These are phyloP conservation scores for Sterna hirundo DNA, from an alignment of 2,113 vertebrate species.

Conservation along the genomic window DNA sequence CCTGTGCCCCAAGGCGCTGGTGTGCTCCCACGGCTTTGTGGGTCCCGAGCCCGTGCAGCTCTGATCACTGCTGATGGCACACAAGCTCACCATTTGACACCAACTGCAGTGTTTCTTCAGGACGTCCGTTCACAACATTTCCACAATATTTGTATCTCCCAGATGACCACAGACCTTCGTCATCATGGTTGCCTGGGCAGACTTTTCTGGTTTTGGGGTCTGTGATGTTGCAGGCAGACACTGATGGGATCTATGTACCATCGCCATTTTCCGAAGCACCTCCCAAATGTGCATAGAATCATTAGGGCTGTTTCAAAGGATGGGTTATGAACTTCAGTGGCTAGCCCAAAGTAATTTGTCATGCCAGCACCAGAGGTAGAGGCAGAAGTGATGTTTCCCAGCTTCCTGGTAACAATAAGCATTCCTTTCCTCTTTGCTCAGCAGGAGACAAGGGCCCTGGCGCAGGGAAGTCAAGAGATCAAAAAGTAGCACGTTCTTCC, in stretches of 20 bases:
- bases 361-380: background rate
- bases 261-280: background rate
- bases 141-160: background rate
- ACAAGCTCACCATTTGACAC: background rate
- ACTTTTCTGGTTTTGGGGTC: background rate
- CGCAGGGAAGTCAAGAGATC: background rate
- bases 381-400: background rate
- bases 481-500: conserved; percentile 15
- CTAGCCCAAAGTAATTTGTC: background rate
- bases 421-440: background rate
- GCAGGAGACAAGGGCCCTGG: background rate
- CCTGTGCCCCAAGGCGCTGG: background rate
- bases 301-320: background rate
- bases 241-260: background rate
- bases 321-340: background rate
- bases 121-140: background rate
- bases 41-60: rapidly evolving
- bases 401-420: background rate
- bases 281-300: background rate
- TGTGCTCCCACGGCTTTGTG: background rate
- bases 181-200: background rate
- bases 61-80: background rate
- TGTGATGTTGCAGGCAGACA: background rate
- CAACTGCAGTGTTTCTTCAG: background rate
- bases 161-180: background rate